Evolutionary conservation across 2,797 vertebrate genomes (phyloP), one percentile per base, ranked within the genome.

Genomic region (Leptoclinus maculatus): DNA sequence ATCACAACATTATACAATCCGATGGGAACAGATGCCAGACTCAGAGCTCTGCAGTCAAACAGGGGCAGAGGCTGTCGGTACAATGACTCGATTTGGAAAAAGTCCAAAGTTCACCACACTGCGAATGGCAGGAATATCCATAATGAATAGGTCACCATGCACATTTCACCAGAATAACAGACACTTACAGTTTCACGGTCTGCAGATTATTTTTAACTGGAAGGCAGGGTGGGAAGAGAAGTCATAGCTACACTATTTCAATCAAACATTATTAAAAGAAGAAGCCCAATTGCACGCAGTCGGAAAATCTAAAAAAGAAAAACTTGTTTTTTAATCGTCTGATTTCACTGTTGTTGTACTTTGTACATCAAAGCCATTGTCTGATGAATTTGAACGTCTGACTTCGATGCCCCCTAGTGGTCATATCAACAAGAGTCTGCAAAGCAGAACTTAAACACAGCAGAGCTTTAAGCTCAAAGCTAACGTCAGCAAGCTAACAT

Each of bases 1-100:
- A 54, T 71, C 63, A 59, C 43, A 78, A 47, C 49, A 17, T 57
- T 65, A 71, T 66, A 66, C 59, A 56, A 19, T 29, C 51, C 3
- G 29, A 68, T 16, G 4, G 66, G 13, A 66, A 2, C n/a, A 5
- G 16, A 17, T 58, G 43, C 38, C 2, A n/a, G 32, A 66, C 41
- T 62, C 45, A 47, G 39, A 54, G 62, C 56, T 59, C 66, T 41
- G 69, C 54, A 49, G 25, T 51, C 34, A 39, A 23, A 60, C 54
- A 43, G 25, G 2, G 7, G 17, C 51, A 27, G 6, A 29, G 45
- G 34, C 2, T n/a, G 39, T 57, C 51, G 2, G 62, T 21, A 13
- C 0, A 34, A 21, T 23, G 19, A 58, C 16, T 66, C 6, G 0
- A 8, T 41, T 41, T 62, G 34, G 16, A 57, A 38, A 56, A 64